phyloP scores from a whole-genome alignment of 2,888 invertebrate species.

The Octodonta nipae region DNA sequence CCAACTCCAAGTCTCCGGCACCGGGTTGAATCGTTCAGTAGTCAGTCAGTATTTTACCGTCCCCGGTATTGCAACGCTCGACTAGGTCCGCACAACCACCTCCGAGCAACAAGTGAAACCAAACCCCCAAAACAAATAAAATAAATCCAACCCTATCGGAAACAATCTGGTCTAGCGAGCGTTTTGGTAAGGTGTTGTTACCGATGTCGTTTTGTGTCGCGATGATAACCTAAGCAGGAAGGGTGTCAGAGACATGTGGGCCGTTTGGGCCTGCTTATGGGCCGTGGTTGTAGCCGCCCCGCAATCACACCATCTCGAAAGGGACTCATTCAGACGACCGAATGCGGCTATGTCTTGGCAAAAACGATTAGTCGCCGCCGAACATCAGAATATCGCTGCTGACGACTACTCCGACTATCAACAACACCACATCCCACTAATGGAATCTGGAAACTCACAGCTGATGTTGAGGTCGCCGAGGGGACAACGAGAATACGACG shows the following conservation, averaged over 20 bases:
- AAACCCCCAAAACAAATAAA: no score
- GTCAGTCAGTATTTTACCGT: no score
- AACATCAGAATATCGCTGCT: constrained; percentile 15
- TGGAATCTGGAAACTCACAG: constrained; percentile 39
- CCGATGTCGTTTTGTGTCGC: no score
- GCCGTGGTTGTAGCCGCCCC: constrained; percentile 33
- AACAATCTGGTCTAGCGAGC: no score
- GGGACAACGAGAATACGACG: constrained; percentile 66
- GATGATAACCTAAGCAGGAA: constrained; percentile 32
- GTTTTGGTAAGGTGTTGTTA: no score
- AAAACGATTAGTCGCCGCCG: constrained; percentile 23
- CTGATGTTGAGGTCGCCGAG: constrained; percentile 67
- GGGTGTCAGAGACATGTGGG: constrained; percentile 15
- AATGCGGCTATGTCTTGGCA: constrained; percentile 17
- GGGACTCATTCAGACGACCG: constrained; percentile 28
- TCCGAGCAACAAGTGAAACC: no score
- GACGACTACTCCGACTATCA: constrained; percentile 28
- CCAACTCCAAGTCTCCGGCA: no score
- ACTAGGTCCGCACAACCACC: no score
- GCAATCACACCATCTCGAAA: constrained; percentile 28
- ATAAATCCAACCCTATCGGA: no score
- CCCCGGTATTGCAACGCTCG: no score
- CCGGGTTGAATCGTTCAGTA: no score
- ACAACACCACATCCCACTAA: constrained; percentile 30
- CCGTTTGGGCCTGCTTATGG: constrained; percentile 26